Evolutionary conservation across 2,113 vertebrate species (phyloP), one percentile per base, ranked within the genome.

Genomic region (Blennius ocellaris): DNA sequence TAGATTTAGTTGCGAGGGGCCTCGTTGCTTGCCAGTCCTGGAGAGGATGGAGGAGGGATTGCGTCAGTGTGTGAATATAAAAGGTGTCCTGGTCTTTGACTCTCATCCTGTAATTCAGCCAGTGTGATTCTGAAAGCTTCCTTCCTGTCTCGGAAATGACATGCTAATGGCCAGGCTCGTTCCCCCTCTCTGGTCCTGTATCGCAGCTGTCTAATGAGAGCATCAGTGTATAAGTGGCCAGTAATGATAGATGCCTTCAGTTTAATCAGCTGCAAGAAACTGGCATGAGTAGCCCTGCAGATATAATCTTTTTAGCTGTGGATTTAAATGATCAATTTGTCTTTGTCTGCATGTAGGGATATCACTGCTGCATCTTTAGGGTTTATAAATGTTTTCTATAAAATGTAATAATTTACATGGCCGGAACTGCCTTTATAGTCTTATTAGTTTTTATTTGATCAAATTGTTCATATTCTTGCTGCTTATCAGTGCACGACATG

Each of bases 91-190:
- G 63, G 39, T 76, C 53, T 61, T 75, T 72, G 65, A 49, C 47
- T 43, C 76, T 73, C 85, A 86, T 86, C 83, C 85, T 84, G 78
- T 86, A 85, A 88, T 89, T 82, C 72, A 86, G 58, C 81, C 58
- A 41, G 47, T 60, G 73, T 12, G 11, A 69, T 67, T 71, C 89
- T 74, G 77, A 93, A 86, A 81, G 77, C 89, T 92, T 93, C 92
- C 90, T 93, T 93, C 92, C 92, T 92, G 86, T 87, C 84, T 76
- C 55, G 82, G 82, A 90, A 88, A 88, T 90, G 76, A 87, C 79
- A 85, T 72, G 66, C 81, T 85, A 91, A 93, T 89, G 80, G 69
- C 67, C 75, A 30, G 76, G 61, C 80, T 86, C 80, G 21, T 71
- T 70, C 67, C 44, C 63, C 66, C 49, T 51, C 79, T 73, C 62